Evolutionary conservation across 2,888 invertebrate species (phyloP).

Genomic region (Agrotis puta): DNA sequence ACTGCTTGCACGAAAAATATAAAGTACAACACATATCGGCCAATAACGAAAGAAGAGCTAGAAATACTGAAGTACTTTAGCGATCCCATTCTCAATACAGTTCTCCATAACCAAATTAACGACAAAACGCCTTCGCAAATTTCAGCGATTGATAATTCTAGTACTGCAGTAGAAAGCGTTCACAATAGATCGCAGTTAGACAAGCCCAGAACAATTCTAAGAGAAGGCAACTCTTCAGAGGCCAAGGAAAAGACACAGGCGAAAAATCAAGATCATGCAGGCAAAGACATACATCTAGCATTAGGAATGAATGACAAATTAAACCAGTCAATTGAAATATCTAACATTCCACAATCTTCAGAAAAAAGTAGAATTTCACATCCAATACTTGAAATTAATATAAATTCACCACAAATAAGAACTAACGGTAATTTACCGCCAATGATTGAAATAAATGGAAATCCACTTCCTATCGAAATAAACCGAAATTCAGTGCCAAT

Average conservation of each 20-base stretch:
- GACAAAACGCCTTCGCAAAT: not conserved
- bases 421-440: slow-evolving; percentile 13
- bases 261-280: not conserved
- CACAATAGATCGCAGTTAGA: slow-evolving; percentile 32
- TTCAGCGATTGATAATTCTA: slow-evolving; percentile 27
- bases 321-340: slow-evolving; percentile 3
- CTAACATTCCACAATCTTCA: slow-evolving; percentile 17
- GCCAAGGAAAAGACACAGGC: not conserved
- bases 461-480: slow-evolving; percentile 21
- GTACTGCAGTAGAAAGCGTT: slow-evolving; percentile 21
- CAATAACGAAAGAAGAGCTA: slow-evolving; percentile 71
- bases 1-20: slow-evolving; percentile 53
- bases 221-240: slow-evolving; percentile 36
- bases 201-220: slow-evolving; percentile 22
- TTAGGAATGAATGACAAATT: slow-evolving; percentile 5
- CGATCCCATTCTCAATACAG: slow-evolving; percentile 16
- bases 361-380: slow-evolving; percentile 34
- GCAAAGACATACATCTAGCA: slow-evolving; percentile 1
- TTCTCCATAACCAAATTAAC: slow-evolving; percentile 16
- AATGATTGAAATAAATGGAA: slow-evolving; percentile 40
- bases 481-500: slow-evolving; percentile 12
- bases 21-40: slow-evolving; percentile 79
- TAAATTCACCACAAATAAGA: slow-evolving; percentile 36
- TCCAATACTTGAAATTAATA: slow-evolving; percentile 44
- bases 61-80: slow-evolving; percentile 51